Percentiles rank a stretch among this genome's conserved stretches.
phyloP scores from a whole-genome alignment of 2,113 vertebrate genomes.

The Rhegmatorhina hoffmannsi region DNA sequence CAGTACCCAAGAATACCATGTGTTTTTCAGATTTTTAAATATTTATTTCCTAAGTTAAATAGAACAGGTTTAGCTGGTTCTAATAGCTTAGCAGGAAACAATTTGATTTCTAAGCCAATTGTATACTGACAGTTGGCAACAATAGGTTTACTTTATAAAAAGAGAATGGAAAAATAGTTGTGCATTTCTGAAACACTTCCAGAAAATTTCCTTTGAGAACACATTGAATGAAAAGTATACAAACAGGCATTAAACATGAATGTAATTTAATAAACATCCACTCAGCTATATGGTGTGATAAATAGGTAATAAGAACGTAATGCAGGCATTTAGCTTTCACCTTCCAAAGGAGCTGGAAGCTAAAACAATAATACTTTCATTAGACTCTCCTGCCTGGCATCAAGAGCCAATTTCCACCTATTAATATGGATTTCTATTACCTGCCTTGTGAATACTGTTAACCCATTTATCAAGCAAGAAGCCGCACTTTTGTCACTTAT shows the following conservation, averaged over 20 bases:
- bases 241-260: slow-evolving; percentile 67
- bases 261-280: slow-evolving; percentile 66
- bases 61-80: slow-evolving; percentile 51
- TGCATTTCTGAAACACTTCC: slow-evolving; percentile 59
- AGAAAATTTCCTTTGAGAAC: slow-evolving; percentile 68
- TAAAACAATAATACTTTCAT: slow-evolving; percentile 65
- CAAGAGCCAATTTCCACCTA: slow-evolving; percentile 61
- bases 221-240: slow-evolving; percentile 48
- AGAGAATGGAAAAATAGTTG: slow-evolving; percentile 58
- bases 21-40: slow-evolving; percentile 64
- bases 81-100: slow-evolving; percentile 68
- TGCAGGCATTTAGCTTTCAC: slow-evolving; percentile 49
- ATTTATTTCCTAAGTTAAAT: slow-evolving; percentile 73
- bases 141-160: slow-evolving; percentile 51
- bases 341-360: slow-evolving; percentile 57
- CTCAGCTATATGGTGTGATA: slow-evolving; percentile 59
- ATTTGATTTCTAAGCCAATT: slow-evolving; percentile 69
- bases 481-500: slow-evolving; percentile 41
- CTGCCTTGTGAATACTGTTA: slow-evolving; percentile 58
- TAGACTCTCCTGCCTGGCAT: slow-evolving; percentile 58
- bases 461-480: slow-evolving; percentile 60
- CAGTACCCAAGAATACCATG: slow-evolving; percentile 39
- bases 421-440: slow-evolving; percentile 63
- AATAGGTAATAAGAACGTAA: slow-evolving; percentile 63
- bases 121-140: slow-evolving; percentile 61